Percentiles rank a stretch among this genome's conserved stretches.
phyloP scores from a whole-genome alignment of 2,888 invertebrate species.

The Chironomus riparius region DNA sequence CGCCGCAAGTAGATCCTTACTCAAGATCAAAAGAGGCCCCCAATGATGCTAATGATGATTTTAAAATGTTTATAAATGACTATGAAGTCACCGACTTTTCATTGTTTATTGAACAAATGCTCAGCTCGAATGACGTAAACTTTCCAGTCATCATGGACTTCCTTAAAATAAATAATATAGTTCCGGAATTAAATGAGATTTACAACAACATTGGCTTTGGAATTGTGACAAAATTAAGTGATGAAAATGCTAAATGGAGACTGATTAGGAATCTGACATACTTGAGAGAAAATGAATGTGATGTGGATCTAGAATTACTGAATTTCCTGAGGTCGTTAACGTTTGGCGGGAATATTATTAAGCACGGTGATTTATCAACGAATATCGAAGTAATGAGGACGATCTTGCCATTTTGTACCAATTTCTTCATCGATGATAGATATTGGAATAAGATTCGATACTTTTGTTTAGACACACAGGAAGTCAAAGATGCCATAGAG shows the following conservation, averaged over 20 bases:
- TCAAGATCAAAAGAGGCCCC: slow-evolving; percentile 1
- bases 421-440: background rate
- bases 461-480: slow-evolving; percentile 3
- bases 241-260: background rate
- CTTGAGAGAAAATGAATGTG: slow-evolving; percentile 1
- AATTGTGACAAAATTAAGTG: background rate
- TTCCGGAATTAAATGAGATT: background rate
- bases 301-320: slow-evolving; percentile 14
- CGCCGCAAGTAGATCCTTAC: background rate
- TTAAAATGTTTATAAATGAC: background rate
- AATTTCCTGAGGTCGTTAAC: slow-evolving; percentile 11
- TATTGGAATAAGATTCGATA: slow-evolving; percentile 18
- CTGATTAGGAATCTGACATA: slow-evolving; percentile 3
- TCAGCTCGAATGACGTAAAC: slow-evolving; percentile 1
- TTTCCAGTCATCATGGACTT: slow-evolving; percentile 20
- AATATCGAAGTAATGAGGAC: background rate
- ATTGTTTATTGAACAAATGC: slow-evolving; percentile 7
- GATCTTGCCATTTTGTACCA: slow-evolving; percentile 1
- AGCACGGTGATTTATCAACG: background rate
- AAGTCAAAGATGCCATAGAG: background rate
- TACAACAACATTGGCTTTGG: background rate
- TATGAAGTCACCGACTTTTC: slow-evolving; percentile 15
- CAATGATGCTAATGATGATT: background rate
- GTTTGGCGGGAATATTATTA: slow-evolving; percentile 1
- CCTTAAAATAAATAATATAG: background rate